Conservation (phyloP, 2,888 invertebrate species). For the Bembecia ichneumoniformis region DNA sequence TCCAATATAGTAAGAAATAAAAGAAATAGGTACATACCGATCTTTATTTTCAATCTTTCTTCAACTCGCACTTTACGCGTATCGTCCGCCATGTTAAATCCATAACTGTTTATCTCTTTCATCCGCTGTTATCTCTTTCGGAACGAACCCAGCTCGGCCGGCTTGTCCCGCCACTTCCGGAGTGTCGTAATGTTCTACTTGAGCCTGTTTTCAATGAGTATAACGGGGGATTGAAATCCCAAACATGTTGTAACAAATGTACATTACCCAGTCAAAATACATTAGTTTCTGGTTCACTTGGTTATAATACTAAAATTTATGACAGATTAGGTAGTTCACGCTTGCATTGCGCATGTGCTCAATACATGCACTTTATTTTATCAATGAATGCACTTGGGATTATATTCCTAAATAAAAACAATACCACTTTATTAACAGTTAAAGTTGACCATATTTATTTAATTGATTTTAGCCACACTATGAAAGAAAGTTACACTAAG, state of each 20-base stretch:
- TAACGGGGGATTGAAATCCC: conserved; percentile 32
- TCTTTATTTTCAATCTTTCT: conserved; percentile 94
- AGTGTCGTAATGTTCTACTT: conserved; percentile 71
- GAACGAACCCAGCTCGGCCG: conserved; percentile 66
- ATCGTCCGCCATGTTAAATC: conserved; percentile 93
- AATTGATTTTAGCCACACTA: no score
- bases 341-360: conserved; percentile 62
- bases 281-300: no score
- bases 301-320: conserved; percentile 17
- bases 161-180: conserved; percentile 71
- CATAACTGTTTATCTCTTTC: conserved; percentile 79
- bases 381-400: conserved; percentile 52
- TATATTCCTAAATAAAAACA: conserved; percentile 7
- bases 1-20: conserved; percentile 7
- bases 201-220: conserved; percentile 43
- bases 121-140: conserved; percentile 73
- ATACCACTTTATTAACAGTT: no score
- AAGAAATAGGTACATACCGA: conserved; percentile 78
- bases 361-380: conserved; percentile 47
- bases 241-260: conserved; percentile 22
- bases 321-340: conserved; percentile 31
- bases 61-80: conserved; percentile 92
- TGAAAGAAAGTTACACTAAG: neutral
- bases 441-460: no score
- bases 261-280: no score